Conservation (phyloP, 2,888 invertebrate genomes). For the Minunthozetes semirufus region DNA sequence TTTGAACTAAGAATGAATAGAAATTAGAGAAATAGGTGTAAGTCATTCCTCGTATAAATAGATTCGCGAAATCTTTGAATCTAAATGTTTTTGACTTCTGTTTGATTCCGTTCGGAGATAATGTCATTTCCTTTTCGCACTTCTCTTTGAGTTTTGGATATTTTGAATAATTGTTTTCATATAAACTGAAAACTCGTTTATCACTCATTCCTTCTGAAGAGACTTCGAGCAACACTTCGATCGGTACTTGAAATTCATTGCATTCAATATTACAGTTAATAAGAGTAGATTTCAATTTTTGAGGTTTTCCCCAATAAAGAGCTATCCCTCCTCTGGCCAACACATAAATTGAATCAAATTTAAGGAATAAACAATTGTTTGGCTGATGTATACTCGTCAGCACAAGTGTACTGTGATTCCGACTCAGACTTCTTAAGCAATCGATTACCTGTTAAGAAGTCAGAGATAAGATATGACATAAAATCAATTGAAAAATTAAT, state of each 20-base stretch:
- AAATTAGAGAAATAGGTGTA: neutral
- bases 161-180: neutral
- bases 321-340: neutral
- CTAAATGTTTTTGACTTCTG: neutral
- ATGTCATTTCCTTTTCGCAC: neutral
- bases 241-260: neutral
- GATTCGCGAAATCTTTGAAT: neutral
- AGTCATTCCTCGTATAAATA: neutral
- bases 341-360: neutral
- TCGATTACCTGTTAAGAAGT: no score
- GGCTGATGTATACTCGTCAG: slow-evolving; percentile 15
- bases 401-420: neutral
- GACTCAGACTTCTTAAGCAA: no score
- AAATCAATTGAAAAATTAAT: no score
- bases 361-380: neutral
- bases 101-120: neutral
- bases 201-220: neutral
- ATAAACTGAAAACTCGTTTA: neutral
- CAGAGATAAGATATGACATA: no score
- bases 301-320: neutral
- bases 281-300: neutral
- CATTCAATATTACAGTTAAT: neutral
- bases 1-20: neutral
- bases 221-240: neutral
- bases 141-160: neutral